Percentiles rank a stretch among this genome's conserved stretches.
phyloP scores from a whole-genome alignment of 2,888 invertebrate genomes.

The Dicyrtoma fusca region DNA sequence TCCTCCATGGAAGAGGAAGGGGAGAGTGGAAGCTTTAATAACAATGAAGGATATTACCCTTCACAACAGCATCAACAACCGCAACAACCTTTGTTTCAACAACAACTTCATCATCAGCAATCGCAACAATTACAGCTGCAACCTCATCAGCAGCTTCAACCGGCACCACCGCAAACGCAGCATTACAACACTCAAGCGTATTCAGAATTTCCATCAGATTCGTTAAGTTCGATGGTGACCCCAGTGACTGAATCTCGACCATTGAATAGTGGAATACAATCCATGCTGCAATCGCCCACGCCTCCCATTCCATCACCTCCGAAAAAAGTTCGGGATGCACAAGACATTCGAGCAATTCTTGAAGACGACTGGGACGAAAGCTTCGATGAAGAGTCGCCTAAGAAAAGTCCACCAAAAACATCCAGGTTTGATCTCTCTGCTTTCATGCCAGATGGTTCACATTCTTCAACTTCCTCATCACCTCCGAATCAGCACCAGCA shows the following conservation, averaged over 20 bases:
- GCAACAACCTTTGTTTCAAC: conserved; percentile 11
- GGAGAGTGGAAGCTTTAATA: conserved; percentile 4
- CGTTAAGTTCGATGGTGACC: not conserved
- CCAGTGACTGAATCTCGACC: too few relatives aligned
- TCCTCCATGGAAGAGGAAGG: conserved; percentile 55
- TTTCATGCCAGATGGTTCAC: conserved; percentile 41
- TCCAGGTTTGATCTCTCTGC: conserved; percentile 56
- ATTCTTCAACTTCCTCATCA: conserved; percentile 18
- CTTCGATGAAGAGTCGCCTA: conserved; percentile 50
- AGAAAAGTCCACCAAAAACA: conserved; percentile 52
- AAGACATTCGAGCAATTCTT: conserved; percentile 54
- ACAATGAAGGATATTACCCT: not conserved
- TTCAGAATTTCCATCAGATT: not conserved
- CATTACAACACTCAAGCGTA: conserved; percentile 5
- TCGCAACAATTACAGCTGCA: not conserved
- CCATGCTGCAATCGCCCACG: conserved; percentile 34
- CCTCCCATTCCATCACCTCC: conserved; percentile 37
- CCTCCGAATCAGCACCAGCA: conserved; percentile 10
- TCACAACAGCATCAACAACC: not conserved
- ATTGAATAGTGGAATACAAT: too few relatives aligned
- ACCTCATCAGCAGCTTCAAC: conserved; percentile 14
- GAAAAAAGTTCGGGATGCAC: conserved; percentile 31
- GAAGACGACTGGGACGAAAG: conserved; percentile 56
- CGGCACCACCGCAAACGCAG: conserved; percentile 7
- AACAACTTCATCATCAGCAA: conserved; percentile 29